Evolutionary conservation across 2,888 invertebrate species (phyloP).

Genomic region (Ectobius pallidus): DNA sequence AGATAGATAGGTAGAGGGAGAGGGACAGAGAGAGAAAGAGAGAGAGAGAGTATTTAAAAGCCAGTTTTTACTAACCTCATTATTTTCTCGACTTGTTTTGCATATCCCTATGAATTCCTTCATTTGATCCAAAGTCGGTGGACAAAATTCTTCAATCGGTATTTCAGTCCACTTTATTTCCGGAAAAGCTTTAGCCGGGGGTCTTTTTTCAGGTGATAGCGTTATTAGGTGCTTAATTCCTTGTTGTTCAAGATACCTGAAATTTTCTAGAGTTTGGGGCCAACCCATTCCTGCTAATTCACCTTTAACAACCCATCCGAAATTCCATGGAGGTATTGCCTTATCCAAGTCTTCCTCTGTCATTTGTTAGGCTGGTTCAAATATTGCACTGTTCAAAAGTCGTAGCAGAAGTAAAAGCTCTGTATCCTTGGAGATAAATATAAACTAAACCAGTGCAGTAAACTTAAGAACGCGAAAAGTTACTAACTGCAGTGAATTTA

Average conservation of each 20-base stretch:
- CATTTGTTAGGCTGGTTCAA: no score
- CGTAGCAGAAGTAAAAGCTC: no score
- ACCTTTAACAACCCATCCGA: slow-evolving; percentile 71
- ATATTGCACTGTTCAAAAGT: no score
- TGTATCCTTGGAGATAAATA: no score
- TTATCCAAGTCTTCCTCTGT: not conserved
- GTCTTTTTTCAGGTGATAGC: slow-evolving; percentile 68
- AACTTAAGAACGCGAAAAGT: no score
- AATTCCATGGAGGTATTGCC: slow-evolving; percentile 65
- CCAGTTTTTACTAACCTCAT: slow-evolving; percentile 60
- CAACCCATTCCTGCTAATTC: slow-evolving; percentile 71
- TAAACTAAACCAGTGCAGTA: no score
- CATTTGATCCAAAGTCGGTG: slow-evolving; percentile 70
- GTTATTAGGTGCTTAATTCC: slow-evolving; percentile 70
- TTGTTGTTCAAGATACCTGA: slow-evolving; percentile 65
- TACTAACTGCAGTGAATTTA: no score
- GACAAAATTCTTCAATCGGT: slow-evolving; percentile 68
- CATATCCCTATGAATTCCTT: slow-evolving; percentile 69
- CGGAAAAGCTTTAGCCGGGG: slow-evolving; percentile 62
- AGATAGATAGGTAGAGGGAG: no score
- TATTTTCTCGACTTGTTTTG: slow-evolving; percentile 60
- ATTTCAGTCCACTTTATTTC: slow-evolving; percentile 66
- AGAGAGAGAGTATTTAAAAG: no score
- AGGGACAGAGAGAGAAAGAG: no score
- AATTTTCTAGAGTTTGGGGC: slow-evolving; percentile 65